Base-by-base conservation (phyloP, 1,140 invertebrate genomes). In the Drosophila navojoa region DNA sequence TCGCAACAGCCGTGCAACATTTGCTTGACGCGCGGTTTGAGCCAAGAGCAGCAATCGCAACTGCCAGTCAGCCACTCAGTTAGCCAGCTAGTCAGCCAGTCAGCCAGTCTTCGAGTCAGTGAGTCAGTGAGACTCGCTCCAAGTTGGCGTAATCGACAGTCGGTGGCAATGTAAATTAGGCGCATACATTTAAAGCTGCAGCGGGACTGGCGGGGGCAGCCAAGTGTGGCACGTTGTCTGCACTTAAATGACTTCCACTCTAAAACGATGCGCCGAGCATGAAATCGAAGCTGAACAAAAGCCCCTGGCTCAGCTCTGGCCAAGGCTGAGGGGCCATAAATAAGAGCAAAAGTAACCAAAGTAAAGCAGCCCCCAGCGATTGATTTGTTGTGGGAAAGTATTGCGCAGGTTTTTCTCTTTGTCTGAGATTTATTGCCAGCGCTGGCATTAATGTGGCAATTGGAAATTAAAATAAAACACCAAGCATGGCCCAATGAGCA, bases 81-180 rank as follows among this genome's bases (percentile, higher is more conserved):
- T 22, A 52, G 35, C 22, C 16, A 44, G 55, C 25, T 49, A 78
- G 68, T 22, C 63, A 52, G 63, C 9, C 16, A 74, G 45, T 62
- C 71, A 69, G 55, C 29, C 25, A 77, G 45, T 62, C 71, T 64
- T 49, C 29, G 22, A 59, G 42, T n/a, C 68, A 61, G 53, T 58
- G 45, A 78, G 45, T 59, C 76, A 78, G 63, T 69, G 63, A 79
- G 61, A 70, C 50, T 81, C 54, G 49, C 61, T 62, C 2, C 58
- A 71, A 82, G 75, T 79, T 76, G 80, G 71, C 76, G 63, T 63
- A 71, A 75, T 75, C 72, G 72, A 75, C 72, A 70, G 71, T 80
- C 81, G 78, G 71, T 81, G 81, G 76, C 82, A 76, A 87, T 86
- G 82, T 86, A 86, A 86, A 87, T 86, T 87, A 87, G 82, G 82